Evolutionary conservation across 2,113 vertebrate species (phyloP).

Genomic region (Carassius gibelio): DNA sequence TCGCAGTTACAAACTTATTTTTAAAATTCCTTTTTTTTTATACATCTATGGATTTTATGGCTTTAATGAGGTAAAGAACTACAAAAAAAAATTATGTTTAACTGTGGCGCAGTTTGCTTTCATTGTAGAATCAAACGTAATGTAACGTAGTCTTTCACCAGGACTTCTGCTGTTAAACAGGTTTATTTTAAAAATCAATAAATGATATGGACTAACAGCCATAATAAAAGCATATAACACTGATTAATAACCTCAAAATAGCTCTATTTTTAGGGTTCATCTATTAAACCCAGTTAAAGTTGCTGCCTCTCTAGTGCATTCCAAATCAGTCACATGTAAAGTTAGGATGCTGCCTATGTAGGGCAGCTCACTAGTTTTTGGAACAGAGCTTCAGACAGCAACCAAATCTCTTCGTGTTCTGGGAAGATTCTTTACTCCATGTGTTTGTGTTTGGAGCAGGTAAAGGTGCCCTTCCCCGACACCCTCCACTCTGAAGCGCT

Average conservation of each 20-base stretch:
- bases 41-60: too few relatives aligned
- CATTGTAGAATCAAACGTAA: background rate
- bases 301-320: background rate
- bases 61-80: background rate
- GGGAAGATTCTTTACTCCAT: background rate
- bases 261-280: background rate
- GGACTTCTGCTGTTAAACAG: background rate
- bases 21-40: too few relatives aligned
- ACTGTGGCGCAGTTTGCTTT: background rate
- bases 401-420: background rate
- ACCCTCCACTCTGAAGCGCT: slow-evolving; percentile 9
- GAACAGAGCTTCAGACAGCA: slow-evolving; percentile 4
- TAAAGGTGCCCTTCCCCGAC: slow-evolving; percentile 27
- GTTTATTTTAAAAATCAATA: background rate
- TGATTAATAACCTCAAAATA: background rate
- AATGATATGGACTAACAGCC: too few relatives aligned
- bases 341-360: background rate
- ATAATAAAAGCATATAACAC: background rate
- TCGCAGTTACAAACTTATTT: too few relatives aligned
- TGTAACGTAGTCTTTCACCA: background rate
- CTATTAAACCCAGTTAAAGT: background rate
- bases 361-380: background rate
- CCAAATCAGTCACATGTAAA: background rate
- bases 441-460: background rate
- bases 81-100: background rate